Evolutionary conservation across 2,797 vertebrate genomes (phyloP), one percentile per base, ranked within the genome.

Genomic region (Syndactyla subalaris): DNA sequence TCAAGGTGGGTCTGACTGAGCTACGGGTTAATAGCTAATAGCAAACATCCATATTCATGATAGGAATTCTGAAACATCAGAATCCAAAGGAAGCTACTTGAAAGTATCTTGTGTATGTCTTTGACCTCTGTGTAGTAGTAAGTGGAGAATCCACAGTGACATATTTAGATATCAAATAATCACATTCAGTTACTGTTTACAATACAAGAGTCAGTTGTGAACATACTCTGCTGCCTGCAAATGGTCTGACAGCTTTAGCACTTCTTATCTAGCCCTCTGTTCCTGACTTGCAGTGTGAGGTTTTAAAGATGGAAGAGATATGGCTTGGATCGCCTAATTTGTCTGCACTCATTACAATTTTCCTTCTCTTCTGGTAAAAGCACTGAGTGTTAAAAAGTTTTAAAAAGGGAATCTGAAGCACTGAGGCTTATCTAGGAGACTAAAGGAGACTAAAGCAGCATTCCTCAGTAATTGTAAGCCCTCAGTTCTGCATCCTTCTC

Each of bases 251-350:
- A 79, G 67, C n/a, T 91, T 92, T 55, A 82, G 23, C 48, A 55
- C 66, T 91, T 88, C 83, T 93, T 89, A 94, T 91, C 86, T 89
- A 73, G 24, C 39, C 58, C 55, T 86, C 74, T 84, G 51, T 59
- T 93, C 71, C 71, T 89, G 80, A 48, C 24, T 95, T 68, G 39
- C 62, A 94, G 5, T 0, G 4, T 79, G 43, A 85, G 48, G 63
- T 91, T 94, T 93, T 91, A 87, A 92, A 94, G 86, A 93, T 73
- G 66, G 80, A 66, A 82, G 32, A 94, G 93, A 87, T 94, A 84
- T n/a, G 49, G 32, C 84, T 88, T 92, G 62, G 24, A 85, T 91
- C 1, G 7, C 29, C 80, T 93, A 91, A 94, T 93, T 93, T 94
- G 52, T 76, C 83, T 84, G 43, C 55, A 66, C 46, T 93, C 80